phyloP scores from a whole-genome alignment of 2,888 invertebrate genomes.

The Andricus curvator region DNA sequence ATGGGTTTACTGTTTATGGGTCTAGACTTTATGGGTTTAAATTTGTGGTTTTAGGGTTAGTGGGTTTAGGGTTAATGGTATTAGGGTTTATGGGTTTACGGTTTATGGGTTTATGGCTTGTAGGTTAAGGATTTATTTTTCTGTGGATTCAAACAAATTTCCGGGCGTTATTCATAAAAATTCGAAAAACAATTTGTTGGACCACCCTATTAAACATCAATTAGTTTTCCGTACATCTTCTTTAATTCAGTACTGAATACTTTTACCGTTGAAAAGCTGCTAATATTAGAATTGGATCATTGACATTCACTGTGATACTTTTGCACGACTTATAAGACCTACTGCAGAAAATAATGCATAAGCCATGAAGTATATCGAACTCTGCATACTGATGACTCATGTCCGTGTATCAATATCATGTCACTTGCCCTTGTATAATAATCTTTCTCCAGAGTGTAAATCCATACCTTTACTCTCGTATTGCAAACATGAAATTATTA shows the following conservation, averaged over 20 bases:
- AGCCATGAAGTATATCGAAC: constrained; percentile 54
- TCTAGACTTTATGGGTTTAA: too few species aligned
- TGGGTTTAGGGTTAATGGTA: too few species aligned
- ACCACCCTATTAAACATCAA: too few species aligned
- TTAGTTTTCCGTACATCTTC: too few species aligned
- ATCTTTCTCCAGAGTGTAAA: constrained; percentile 19
- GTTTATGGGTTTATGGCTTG: too few species aligned
- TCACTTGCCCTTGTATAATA: constrained; percentile 41
- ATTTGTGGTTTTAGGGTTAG: too few species aligned
- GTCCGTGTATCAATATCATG: constrained; percentile 44
- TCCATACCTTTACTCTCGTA: constrained; percentile 4
- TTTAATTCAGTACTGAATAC: neutral
- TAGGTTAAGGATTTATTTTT: too few species aligned
- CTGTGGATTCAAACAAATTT: too few species aligned
- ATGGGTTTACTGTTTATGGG: too few species aligned
- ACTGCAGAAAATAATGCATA: constrained; percentile 49
- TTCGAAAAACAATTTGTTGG: too few species aligned
- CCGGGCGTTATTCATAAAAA: too few species aligned
- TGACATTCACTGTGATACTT: constrained; percentile 39
- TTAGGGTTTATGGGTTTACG: too few species aligned
- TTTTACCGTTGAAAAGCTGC: constrained; percentile 11
- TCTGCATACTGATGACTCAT: constrained; percentile 42
- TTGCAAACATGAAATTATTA: neutral
- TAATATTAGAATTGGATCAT: constrained; percentile 34
- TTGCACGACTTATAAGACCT: constrained; percentile 31